Base-by-base conservation (phyloP, 2,888 invertebrate species). In the Reticulitermes lucifugus region DNA sequence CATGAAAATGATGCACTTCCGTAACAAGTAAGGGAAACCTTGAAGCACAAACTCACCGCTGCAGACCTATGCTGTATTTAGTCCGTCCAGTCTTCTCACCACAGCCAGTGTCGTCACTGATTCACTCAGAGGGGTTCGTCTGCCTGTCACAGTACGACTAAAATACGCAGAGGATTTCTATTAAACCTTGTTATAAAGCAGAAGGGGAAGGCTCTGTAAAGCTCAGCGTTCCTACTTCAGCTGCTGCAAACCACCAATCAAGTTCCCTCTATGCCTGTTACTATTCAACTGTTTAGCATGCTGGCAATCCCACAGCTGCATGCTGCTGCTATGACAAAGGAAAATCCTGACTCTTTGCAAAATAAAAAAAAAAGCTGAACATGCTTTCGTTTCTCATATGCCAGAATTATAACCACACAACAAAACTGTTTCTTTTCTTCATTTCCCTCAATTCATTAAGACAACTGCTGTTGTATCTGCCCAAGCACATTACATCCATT, bases 211-310 rank as follows among this genome's bases (percentile, higher is more conserved):
- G 65, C n/a, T 65, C 6, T 65, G 65, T 35, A 21, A 41, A 70
- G 9, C 29, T n/a, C 6, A 12, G 25, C 41, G 35, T 21, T 41
- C 73, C 73, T 73, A 59, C 80, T 81, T 65, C 81, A 81, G 81
- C 81, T 81, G 81, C 43, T 70, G 60, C 43, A 70, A 81, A 81
- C 65, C 81, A 81, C 65, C 81, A 81, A 81, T 81, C 81, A 81
- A 81, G 55, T 70, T 29, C 25, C 70, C 22, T 41, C 41, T 12
- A 18, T 14, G 73, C 10, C 41, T 29, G 35, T 35, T 35, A 46
- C 77, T 46, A n/a, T 41, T 46, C 77, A 77, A 46, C 41, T 77
- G 22, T 77, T 77, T 77, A 77, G 46, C 41, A 77, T n/a, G 73
- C 46, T 77, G 7, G n/a, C 6, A 21, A 18, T 41, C 73, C 35